Conservation (phyloP, 1,140 invertebrate genomes). For the Halotydeus destructor region DNA sequence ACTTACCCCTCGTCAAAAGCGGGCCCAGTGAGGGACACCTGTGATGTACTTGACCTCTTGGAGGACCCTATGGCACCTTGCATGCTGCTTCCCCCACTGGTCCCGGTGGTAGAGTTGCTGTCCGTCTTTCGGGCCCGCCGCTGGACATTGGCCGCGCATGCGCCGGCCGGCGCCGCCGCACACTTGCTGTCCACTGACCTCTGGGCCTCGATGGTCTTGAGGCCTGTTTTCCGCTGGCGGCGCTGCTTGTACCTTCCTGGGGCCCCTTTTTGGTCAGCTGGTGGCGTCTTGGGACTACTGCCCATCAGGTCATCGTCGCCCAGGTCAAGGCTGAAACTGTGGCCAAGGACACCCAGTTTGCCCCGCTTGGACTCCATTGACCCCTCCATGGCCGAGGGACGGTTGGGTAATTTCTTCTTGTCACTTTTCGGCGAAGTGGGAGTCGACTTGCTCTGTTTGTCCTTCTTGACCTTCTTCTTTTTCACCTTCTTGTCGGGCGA, state of each 20-base stretch:
- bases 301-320: too few relatives aligned
- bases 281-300: not conserved
- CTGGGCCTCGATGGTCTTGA: not conserved
- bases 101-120: not conserved
- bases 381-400: too few relatives aligned
- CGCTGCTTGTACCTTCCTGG: not conserved
- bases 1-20: not conserved
- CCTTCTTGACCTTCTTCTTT: conserved; percentile 11
- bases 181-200: not conserved
- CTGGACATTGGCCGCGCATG: not conserved
- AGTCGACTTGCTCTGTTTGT: conserved; percentile 7
- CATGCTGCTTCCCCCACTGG: not conserved
- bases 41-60: conserved; percentile 1
- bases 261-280: not conserved
- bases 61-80: too few relatives aligned
- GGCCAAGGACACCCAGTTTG: too few relatives aligned
- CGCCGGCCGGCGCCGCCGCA: not conserved
- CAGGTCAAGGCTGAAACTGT: too few relatives aligned
- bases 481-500: conserved; percentile 11
- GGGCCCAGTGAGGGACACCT: not conserved
- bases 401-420: too few relatives aligned
- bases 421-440: conserved; percentile 3
- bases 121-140: conserved; percentile 1
- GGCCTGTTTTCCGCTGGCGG: not conserved
- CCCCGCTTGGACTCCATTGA: too few relatives aligned